These are phyloP conservation scores for Alethe diademata DNA, from an alignment of 2,113 vertebrate species.

Conservation along the genomic window DNA sequence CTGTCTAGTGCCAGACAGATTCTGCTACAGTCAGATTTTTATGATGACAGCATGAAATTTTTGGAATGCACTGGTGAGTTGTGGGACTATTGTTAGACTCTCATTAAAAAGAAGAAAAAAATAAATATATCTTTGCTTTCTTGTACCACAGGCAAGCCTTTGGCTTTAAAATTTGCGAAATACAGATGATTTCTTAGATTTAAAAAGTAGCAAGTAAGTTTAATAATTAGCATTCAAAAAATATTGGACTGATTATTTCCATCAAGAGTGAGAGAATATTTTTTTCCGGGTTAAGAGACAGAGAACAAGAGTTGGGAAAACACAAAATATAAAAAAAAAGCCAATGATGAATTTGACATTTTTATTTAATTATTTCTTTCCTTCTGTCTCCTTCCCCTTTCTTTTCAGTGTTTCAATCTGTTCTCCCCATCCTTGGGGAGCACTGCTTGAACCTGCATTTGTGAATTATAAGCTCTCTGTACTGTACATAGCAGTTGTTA, in stretches of 20 bases:
- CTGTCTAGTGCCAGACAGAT: constrained; percentile 73
- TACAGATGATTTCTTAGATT: neutral
- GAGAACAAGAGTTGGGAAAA: constrained; percentile 22
- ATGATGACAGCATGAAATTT: constrained; percentile 80
- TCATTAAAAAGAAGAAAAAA: constrained; percentile 26
- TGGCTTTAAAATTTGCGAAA: neutral
- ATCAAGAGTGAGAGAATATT: neutral
- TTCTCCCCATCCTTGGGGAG: constrained; percentile 52
- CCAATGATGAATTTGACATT: constrained; percentile 45
- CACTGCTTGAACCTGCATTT: constrained; percentile 50
- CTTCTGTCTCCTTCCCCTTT: neutral
- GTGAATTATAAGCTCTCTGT: constrained; percentile 58
- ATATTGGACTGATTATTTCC: neutral
- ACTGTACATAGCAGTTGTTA: constrained; percentile 27
- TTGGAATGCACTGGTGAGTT: constrained; percentile 78
- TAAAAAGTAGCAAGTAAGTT: neutral
- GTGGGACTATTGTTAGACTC: constrained; percentile 53
- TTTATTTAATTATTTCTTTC: constrained; percentile 32
- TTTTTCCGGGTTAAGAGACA: constrained; percentile 5
- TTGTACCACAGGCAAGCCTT: neutral
- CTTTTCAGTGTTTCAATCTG: constrained; percentile 46
- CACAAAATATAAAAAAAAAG: neutral
- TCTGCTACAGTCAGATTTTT: constrained; percentile 65
- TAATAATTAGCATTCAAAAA: neutral
- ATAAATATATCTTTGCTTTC: neutral